Evolutionary conservation across 2,113 vertebrate genomes (phyloP), one percentile per base, ranked within the genome.

Genomic region (Stictonetta naevosa): DNA sequence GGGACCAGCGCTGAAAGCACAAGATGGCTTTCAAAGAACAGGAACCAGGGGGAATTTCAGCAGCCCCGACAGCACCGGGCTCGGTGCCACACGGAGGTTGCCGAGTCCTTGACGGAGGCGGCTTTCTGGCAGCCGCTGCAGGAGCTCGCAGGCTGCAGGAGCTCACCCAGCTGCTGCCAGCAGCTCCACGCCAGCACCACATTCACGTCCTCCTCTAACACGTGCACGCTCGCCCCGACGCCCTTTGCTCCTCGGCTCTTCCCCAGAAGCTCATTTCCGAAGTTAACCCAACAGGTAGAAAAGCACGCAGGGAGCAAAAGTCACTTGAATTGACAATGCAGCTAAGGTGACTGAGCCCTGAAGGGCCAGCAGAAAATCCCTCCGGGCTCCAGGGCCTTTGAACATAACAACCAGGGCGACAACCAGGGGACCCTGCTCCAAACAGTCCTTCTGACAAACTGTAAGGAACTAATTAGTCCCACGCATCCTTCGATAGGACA

Each of bases 101-200:
- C 46, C 5, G 13, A 29, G 33, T 1, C 40, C 9, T 0, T 0
- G 18, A 33, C 13, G 53, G 38, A n/a, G 16, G 13, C 14, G 11
- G 50, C 18, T 52, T 40, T 18, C 23, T 31, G 34, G 18, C 15
- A 8, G 34, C 22, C 13, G 55, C 55, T 13, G 40, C n/a, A 6
- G 48, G 17, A 46, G 50, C 16, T 10, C 34, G 10, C 18, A 4
- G 2, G 2, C 31, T 8, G 17, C n/a, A n/a, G 3, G 59, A 46
- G 67, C 60, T 66, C 8, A 0, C 0, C 59, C 2, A 20, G 60
- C 42, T 13, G 0, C 40, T 5, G 31, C 31, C 34, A 29, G 19
- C 20, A 1, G 31, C 55, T 52, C 22, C 46, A 44, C 40, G 26
- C 73, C 53, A 7, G 29, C 0, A 6, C 10, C 75, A 31, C 62